phyloP scores from a whole-genome alignment of 1,140 invertebrate species.

The Dendroctonus valens region DNA sequence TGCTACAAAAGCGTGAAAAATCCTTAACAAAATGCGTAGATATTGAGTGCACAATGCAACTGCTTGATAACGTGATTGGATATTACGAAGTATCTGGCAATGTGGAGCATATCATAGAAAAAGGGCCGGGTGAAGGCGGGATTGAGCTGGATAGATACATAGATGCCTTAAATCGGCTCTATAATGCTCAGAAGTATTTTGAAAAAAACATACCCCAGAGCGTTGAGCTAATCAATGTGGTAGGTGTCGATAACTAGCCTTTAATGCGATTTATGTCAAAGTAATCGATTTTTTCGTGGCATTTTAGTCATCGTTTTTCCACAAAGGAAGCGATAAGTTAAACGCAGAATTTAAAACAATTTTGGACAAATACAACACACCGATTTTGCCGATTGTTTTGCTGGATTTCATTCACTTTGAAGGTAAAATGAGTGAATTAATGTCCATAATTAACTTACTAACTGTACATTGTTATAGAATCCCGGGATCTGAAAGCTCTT shows the following conservation, averaged over 20 bases:
- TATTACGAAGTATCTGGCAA: constrained; percentile 87
- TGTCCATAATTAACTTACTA: constrained; percentile 5
- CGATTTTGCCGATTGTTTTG: constrained; percentile 79
- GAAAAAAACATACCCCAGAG: constrained; percentile 90
- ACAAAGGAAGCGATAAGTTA: constrained; percentile 71
- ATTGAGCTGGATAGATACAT: constrained; percentile 71
- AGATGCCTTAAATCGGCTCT: constrained; percentile 79
- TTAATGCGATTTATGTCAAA: constrained; percentile 48
- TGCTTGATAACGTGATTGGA: constrained; percentile 84
- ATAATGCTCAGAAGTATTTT: constrained; percentile 88
- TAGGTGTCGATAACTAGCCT: constrained; percentile 50
- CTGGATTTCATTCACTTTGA: constrained; percentile 86
- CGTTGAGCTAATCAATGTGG: constrained; percentile 90
- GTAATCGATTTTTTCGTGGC: constrained; percentile 60
- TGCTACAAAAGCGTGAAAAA: background rate
- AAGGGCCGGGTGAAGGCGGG: constrained; percentile 61
- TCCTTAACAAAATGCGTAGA: constrained; percentile 52
- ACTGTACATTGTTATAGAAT: constrained; percentile 39
- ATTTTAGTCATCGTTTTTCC: constrained; percentile 68
- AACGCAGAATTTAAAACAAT: constrained; percentile 87
- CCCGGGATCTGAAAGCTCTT: constrained; percentile 37
- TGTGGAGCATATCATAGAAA: constrained; percentile 75
- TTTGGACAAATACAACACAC: constrained; percentile 81
- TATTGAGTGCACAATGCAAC: constrained; percentile 74
- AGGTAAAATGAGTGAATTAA: constrained; percentile 54